Evolutionary conservation across 2,888 invertebrate genomes (phyloP), one percentile per base, ranked within the genome.

Genomic region (Ophion ventricosus): DNA sequence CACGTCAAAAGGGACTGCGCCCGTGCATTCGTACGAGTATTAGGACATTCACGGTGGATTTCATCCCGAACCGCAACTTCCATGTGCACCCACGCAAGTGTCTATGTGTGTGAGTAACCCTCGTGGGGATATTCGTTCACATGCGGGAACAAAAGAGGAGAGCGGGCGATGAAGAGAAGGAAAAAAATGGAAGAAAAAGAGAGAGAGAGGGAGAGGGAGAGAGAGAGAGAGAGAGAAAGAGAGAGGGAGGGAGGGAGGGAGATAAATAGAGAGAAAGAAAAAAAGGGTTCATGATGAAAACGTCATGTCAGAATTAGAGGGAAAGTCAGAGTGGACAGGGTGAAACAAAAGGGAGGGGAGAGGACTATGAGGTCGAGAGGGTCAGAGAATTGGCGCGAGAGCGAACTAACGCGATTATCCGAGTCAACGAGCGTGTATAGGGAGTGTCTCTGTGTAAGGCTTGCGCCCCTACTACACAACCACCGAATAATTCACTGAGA

Each of bases 281-380:
- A 81, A 63, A 66, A 57, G 26, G n/a, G 63, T 17, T 57, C 40
- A 25, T 26, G 73, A 57, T 66, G 75, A 79, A 80, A 81, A 59
- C 77, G 82, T 83, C 69, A 85, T 59, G 83, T 66, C 40, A 70
- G 75, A 84, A 87, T 86, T 82, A 84, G 85, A 86, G 86, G 86
- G 86, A 85, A 86, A 86, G 80, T 84, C 84, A 77, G 77, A 81
- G 80, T 77, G 80, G 80, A 81, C 74, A 72, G 74, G 72, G 70
- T 75, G 75, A 84, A 72, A 74, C 81, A 63, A 72, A 59, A 63
- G 61, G 77, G 49, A 61, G 26, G 70, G 26, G 14, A 54, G 64
- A 35, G 35, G 35, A 35, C 35, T 8, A 35, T 5, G 35, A 35
- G 35, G 35, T 35, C 35, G 35, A 8, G 35, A 35, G 35, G 35